Evolutionary conservation across 2,888 invertebrate species (phyloP), one percentile per base, ranked within the genome.

Genomic region (Drosophila melanosoma): DNA sequence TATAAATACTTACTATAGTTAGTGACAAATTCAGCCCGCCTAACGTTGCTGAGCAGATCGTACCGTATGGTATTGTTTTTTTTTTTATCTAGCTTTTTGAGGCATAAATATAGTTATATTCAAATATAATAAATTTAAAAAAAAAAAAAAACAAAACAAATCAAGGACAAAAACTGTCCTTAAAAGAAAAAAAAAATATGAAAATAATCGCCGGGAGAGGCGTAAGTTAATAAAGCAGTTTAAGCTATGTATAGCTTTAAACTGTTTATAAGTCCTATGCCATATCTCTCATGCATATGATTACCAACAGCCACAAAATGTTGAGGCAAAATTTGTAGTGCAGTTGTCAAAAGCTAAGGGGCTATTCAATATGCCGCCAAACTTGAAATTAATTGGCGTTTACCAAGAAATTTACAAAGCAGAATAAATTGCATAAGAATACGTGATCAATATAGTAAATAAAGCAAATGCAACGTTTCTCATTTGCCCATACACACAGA

Each of bases 21-120:
- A 83, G 88, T 79, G 79, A 86, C 72, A 74, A 86, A 88, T 73
- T 83, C 81, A 82, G 81, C 88, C 86, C 88, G 88, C 86, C 88
- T 81, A 81, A 67, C 76, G 74, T 79, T 82, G 81, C 81, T 81
- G 81, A 81, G 79, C 72, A 80, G 76, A 73, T 75, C 62, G 58
- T 63, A 54, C 67, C 48, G 65, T 65, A 52, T 61, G 11, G 36
- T 57, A 49, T 35, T 35, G 45, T 61, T 56, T 58, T 58, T 42
- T 56, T 53, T 57, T 59, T 67, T 68, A 51, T 29, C 48, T 67
- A 59, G 61, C 74, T 64, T 66, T 69, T 53, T 52, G 42, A 62
- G 49, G 66, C 61, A 66, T 49, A 53, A 63, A 48, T 17, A 40
- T 45, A 62, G 48, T 52, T 51, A 56, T 58, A 65, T 23, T 33